Evolutionary conservation across 1,140 invertebrate genomes (phyloP), one percentile per base, ranked within the genome.

Genomic region (Aleiodes sp.): DNA sequence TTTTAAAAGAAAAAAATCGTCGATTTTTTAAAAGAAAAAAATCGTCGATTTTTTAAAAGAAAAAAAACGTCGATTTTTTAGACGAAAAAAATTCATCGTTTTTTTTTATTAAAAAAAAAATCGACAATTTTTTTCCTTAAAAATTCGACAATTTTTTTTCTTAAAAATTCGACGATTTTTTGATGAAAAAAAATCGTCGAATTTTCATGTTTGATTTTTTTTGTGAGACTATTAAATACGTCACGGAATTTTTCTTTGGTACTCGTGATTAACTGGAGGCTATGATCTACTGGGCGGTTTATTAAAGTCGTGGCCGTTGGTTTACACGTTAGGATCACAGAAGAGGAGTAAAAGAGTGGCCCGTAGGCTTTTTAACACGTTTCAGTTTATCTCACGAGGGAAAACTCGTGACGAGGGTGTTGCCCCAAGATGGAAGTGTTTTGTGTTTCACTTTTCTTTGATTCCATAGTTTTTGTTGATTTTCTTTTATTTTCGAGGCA

Each of bases 321-420:
- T 16, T 52, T n/a, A n/a, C 46, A 24, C 9, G 46, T 4, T 52
- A 52, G 19, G 46, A n/a, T n/a, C n/a, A n/a, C n/a, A n/a, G n/a
- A n/a, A n/a, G 7, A 52, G 46, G 9, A 52, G 10, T 21, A 52
- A 52, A 52, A 52, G n/a, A n/a, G n/a, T n/a, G n/a, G 7, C 46
- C 46, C 46, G n/a, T 7, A 52, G 46, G 46, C 26, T n/a, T 52
- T 21, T 52, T 52, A 52, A 52, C 26, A 52, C 46, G 16, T 52
- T 52, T 16, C 4, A 12, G 12, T 21, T 52, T 52, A 52, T 52
- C 46, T 21, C 46, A n/a, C n/a, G n/a, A n/a, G 21, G 6, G 46
- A 21, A 24, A 52, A 24, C 21, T 52, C 46, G 46, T 52, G 46
- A 52, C 46, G 46, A 52, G 46, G 46, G 46, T 52, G 21, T 52